phyloP scores from a whole-genome alignment of 2,113 vertebrate species.

The Rhinoptilus africanus region DNA sequence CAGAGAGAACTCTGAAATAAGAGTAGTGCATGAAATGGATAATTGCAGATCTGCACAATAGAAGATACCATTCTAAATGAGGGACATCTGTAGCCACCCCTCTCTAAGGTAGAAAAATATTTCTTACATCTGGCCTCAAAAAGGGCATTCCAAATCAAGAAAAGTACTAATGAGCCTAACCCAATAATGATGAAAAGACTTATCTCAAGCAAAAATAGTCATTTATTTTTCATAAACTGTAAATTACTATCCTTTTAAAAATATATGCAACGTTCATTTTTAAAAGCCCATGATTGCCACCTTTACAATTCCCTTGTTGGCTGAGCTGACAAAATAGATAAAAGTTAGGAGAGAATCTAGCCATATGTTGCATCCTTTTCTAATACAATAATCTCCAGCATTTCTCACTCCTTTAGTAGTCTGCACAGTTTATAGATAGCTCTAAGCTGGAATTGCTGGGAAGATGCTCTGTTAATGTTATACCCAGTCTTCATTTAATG shows the following conservation, averaged over 20 bases:
- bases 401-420: background rate
- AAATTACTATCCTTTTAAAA: background rate
- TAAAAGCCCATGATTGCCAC: background rate
- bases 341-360: background rate
- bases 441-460: background rate
- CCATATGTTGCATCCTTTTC: background rate
- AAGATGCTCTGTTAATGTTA: background rate
- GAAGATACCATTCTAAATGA: background rate
- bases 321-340: background rate
- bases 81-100: background rate
- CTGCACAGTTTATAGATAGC: background rate
- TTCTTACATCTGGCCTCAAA: background rate
- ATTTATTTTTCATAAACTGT: background rate
- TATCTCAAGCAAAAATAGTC: background rate
- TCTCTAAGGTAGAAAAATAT: background rate
- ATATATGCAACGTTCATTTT: background rate
- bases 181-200: background rate
- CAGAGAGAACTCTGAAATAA: background rate
- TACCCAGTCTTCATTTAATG: background rate
- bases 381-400: background rate
- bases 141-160: background rate
- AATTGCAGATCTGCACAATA: background rate
- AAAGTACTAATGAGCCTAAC: background rate
- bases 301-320: background rate
- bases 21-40: background rate